Conservation (phyloP, 2,797 vertebrate genomes). For the Helostoma temminkii region DNA sequence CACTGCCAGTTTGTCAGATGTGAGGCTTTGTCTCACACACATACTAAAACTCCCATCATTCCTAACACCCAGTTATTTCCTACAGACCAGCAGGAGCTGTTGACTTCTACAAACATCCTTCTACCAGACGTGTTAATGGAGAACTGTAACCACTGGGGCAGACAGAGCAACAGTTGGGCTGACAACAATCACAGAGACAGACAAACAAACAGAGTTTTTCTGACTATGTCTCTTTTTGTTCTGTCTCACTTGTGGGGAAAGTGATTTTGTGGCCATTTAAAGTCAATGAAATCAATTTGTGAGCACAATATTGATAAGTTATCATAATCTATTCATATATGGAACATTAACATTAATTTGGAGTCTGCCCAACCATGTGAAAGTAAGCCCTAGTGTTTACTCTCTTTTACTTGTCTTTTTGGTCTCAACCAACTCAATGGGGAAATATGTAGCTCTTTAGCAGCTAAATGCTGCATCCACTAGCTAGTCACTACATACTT, state of each 20-base stretch:
- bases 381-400: too few species aligned
- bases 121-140: conserved; percentile 61
- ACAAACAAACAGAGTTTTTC: conserved; percentile 39
- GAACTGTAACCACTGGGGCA: conserved; percentile 49
- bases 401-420: too few species aligned
- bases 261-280: too few species aligned
- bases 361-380: too few species aligned
- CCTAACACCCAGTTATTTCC: conserved; percentile 40
- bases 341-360: too few species aligned
- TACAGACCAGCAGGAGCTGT: conserved; percentile 59
- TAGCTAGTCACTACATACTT: background rate
- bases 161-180: conserved; percentile 62
- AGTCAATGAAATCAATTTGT: too few species aligned
- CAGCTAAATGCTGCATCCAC: background rate
- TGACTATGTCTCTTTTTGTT: conserved; percentile 36
- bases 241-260: conserved; percentile 13
- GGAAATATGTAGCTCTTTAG: background rate
- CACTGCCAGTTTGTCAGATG: conserved; percentile 53
- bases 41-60: conserved; percentile 34
- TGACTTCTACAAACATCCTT: conserved; percentile 55
- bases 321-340: too few species aligned
- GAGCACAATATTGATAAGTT: too few species aligned
- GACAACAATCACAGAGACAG: conserved; percentile 48
- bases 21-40: conserved; percentile 36
- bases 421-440: too few species aligned